Evolutionary conservation across 2,797 vertebrate genomes (phyloP).

Genomic region (Huso huso): DNA sequence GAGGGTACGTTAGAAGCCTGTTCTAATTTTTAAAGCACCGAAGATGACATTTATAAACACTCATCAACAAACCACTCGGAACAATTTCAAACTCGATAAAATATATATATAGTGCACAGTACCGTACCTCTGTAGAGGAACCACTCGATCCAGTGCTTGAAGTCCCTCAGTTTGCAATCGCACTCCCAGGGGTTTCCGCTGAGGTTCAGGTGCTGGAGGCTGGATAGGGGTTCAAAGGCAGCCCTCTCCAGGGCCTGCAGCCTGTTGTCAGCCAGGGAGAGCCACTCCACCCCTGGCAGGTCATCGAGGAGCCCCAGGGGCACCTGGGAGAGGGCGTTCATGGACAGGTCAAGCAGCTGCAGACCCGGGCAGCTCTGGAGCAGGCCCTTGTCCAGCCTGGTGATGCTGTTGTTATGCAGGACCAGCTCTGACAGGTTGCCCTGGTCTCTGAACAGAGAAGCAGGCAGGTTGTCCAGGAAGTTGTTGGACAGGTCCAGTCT

Average conservation of each 20-base stretch:
- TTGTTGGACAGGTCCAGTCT: conserved; percentile 94
- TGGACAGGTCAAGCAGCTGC: conserved; percentile 82
- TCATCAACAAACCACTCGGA: no score
- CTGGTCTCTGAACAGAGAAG: conserved; percentile 78
- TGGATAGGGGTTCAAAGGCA: conserved; percentile 84
- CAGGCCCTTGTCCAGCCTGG: conserved; percentile 78
- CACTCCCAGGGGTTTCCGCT: conserved; percentile 97
- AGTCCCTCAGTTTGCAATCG: conserved; percentile 91
- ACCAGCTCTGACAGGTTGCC: conserved; percentile 81
- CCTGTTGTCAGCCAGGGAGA: conserved; percentile 85
- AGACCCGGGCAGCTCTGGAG: conserved; percentile 70
- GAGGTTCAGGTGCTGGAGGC: conserved; percentile 82
- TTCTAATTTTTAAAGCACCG: no score
- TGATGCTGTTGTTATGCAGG: conserved; percentile 91
- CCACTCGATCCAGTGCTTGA: conserved; percentile 99
- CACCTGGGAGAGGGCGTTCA: conserved; percentile 82
- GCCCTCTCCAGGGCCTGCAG: conserved; percentile 85
- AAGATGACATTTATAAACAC: no score
- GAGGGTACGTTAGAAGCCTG: no score
- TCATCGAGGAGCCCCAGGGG: conserved; percentile 82
- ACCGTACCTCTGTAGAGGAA: conserved; percentile 85
- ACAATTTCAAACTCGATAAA: no score
- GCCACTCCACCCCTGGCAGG: conserved; percentile 75
- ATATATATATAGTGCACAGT: neutral
- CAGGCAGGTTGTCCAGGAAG: conserved; percentile 88